These are phyloP conservation scores for Tachysurus vachellii DNA, from an alignment of 2,113 vertebrate genomes.

Conservation along the genomic window DNA sequence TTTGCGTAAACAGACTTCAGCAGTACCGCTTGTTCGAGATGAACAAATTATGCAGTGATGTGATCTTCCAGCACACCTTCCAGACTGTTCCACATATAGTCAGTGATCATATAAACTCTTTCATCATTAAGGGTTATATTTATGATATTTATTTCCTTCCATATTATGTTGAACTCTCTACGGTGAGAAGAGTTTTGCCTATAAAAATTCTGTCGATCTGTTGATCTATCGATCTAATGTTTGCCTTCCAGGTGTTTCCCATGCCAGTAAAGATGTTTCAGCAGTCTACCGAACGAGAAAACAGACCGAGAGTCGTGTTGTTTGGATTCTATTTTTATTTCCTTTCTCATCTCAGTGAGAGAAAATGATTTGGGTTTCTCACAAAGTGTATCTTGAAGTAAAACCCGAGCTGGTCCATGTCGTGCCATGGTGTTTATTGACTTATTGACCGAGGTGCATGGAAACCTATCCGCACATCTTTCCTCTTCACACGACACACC, in stretches of 20 bases:
- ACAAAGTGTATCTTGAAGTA: not conserved
- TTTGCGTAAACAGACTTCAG: not conserved
- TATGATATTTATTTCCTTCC: not conserved
- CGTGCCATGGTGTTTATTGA: not conserved
- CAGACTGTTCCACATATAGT: not conserved
- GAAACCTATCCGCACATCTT: not conserved
- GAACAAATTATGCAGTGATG: not conserved
- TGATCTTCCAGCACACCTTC: not conserved
- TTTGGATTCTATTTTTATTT: not conserved
- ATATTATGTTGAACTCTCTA: not conserved
- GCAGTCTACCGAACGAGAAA: too few relatives aligned
- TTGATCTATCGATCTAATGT: not conserved
- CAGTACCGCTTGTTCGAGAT: not conserved
- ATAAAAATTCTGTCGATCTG: not conserved
- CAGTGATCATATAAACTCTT: not conserved
- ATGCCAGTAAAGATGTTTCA: not conserved
- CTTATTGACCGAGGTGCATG: not conserved
- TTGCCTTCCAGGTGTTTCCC: not conserved
- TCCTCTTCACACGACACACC: not conserved
- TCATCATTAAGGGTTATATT: slow-evolving; percentile 1
- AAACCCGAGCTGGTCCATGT: not conserved
- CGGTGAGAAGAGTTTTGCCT: not conserved
- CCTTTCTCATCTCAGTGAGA: not conserved
- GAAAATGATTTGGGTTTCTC: not conserved
- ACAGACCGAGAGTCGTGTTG: not conserved